Base-by-base conservation (phyloP, 1,140 invertebrate species). In the Acromyrmex echinatior region DNA sequence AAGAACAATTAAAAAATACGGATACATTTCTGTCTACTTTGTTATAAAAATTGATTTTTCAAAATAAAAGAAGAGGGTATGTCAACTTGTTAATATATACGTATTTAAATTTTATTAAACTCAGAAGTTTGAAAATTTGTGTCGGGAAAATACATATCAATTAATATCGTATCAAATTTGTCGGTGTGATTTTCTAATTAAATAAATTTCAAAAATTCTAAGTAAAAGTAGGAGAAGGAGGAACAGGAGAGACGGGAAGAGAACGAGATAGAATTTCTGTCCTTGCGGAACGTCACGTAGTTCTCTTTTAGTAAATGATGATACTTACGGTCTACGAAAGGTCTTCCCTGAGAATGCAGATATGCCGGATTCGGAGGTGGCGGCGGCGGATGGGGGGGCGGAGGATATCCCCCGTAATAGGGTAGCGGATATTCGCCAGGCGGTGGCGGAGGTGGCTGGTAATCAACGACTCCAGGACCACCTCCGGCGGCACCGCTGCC, bases 311-410 rank as follows among this genome's bases (percentile, higher is more conserved):
- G 39, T 9, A 51, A 80, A 80, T 14, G 56, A 77, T 4, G 10
- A 89, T 91, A 94, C 95, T 93, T 91, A 95, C 94, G 95, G 86
- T 95, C 95, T 91, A 95, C 94, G 62, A 95, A 95, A 86, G 95
- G 93, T 94, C 94, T 93, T 92, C 93, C 94, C 90, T 94, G 94
- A 80, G 94, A 91, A 91, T 95, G 95, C 78, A 95, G 87, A 91
- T 95, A 95, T 53, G 97, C 96, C 93, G 96, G 94, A 92, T 96
- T 96, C 88, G 97, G 96, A 31, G 97, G 96, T 28, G 97, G 97
- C 84, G 97, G 96, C 88, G 97, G 97, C 70, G 97, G 96, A 84
- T 81, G 78, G 90, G 97, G 97, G 88, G 97, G 97, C 12, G 97
- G 96, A 92, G 96, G 97, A 89, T 96, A 96, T 92, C 95, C 96